Evolutionary conservation across 2,888 invertebrate species (phyloP).

Genomic region (Xylophagus ater): DNA sequence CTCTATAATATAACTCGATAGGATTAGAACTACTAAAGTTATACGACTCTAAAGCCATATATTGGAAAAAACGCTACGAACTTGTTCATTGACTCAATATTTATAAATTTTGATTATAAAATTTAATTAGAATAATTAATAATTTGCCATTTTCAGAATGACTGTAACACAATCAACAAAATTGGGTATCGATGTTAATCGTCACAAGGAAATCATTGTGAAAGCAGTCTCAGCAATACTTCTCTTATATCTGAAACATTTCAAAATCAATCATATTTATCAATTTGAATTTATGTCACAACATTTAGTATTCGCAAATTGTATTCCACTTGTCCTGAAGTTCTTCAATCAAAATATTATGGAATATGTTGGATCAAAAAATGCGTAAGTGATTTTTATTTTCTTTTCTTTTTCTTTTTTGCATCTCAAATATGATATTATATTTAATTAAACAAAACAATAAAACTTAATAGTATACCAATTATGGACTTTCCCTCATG

Average conservation of each 20-base stretch:
- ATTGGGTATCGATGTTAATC: slow-evolving; percentile 91
- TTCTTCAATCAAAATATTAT: slow-evolving; percentile 98
- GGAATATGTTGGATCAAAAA: slow-evolving; percentile 88
- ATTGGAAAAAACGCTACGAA: too few relatives aligned
- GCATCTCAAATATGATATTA: neutral
- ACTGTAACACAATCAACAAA: slow-evolving; percentile 91
- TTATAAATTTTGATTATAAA: too few relatives aligned
- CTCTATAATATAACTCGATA: too few relatives aligned
- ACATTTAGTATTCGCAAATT: slow-evolving; percentile 97
- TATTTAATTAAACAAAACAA: slow-evolving; percentile 14
- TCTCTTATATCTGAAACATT: slow-evolving; percentile 87
- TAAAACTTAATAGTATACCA: slow-evolving; percentile 64
- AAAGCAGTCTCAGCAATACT: slow-evolving; percentile 89
- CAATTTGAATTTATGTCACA: slow-evolving; percentile 99
- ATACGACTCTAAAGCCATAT: too few relatives aligned
- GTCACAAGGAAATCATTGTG: slow-evolving; percentile 97
- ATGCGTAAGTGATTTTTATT: slow-evolving; percentile 50
- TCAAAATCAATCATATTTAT: slow-evolving; percentile 92
- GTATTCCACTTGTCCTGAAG: slow-evolving; percentile 94
- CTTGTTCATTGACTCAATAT: too few relatives aligned
- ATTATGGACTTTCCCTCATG: slow-evolving; percentile 92
- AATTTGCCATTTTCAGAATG: slow-evolving; percentile 44
- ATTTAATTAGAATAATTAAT: too few relatives aligned
- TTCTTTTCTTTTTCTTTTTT: slow-evolving; percentile 5
- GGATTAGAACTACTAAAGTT: too few relatives aligned